Evolutionary conservation across 2,113 vertebrate genomes (phyloP).

Genomic region (Spheniscus mendiculus): DNA sequence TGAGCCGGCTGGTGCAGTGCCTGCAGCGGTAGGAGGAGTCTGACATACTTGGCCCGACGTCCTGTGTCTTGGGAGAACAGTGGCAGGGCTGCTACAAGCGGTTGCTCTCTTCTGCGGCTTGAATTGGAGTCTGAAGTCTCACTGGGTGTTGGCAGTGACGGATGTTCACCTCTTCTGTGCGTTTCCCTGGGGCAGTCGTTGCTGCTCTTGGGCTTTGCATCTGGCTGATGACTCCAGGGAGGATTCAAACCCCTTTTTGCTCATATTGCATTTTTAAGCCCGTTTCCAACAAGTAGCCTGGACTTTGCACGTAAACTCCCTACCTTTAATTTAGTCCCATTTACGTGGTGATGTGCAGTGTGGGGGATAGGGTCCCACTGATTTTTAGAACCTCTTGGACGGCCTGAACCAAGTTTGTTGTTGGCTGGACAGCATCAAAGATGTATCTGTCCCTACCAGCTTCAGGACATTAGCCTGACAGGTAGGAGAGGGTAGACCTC

Average conservation of each 20-base stretch:
- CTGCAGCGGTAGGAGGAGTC: background rate
- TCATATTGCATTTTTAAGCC: background rate
- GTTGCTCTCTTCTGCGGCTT: background rate
- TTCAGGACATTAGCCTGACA: background rate
- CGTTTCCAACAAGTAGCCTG: background rate
- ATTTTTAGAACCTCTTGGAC: background rate
- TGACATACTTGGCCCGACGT: background rate
- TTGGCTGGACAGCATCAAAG: background rate
- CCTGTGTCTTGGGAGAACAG: background rate
- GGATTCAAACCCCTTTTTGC: background rate
- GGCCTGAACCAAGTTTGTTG: background rate
- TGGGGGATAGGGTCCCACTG: background rate
- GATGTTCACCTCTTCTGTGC: background rate
- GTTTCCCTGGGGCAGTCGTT: background rate
- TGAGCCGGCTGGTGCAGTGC: background rate
- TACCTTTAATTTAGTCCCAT: background rate
- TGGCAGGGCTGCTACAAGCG: background rate
- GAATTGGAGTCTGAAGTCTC: background rate
- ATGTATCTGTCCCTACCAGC: background rate
- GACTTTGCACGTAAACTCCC: background rate
- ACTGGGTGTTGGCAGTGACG: background rate
- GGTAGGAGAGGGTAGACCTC: background rate
- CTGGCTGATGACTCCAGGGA: background rate
- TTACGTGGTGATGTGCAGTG: background rate
- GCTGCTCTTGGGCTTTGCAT: background rate